Percentiles rank a stretch among this genome's conserved stretches.
Conservation (phyloP, 2,888 invertebrate species). For the Eilema caniola region DNA sequence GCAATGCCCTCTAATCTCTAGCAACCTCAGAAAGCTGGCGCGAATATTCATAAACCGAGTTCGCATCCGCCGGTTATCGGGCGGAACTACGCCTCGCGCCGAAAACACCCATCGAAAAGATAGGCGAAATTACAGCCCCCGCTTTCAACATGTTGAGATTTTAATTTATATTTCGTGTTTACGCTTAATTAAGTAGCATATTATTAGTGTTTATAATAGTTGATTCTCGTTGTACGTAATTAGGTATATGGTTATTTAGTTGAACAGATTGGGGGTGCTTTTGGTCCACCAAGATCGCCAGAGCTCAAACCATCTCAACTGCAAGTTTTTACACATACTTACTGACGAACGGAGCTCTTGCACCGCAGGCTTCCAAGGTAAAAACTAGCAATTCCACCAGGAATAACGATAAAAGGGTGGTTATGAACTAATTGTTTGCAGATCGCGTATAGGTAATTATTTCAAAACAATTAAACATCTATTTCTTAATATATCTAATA, state of each 20-base stretch:
- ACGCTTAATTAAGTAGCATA: background rate
- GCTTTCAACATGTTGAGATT: slow-evolving; percentile 14
- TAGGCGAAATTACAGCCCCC: slow-evolving; percentile 45
- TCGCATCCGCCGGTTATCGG: slow-evolving; percentile 69
- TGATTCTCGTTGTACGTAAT: background rate
- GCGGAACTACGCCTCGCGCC: slow-evolving; percentile 53
- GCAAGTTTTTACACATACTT: too few relatives aligned
- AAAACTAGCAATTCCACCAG: too few relatives aligned
- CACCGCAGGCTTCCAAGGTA: too few relatives aligned
- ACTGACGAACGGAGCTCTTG: too few relatives aligned
- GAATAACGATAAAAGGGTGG: too few relatives aligned
- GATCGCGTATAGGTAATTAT: too few relatives aligned
- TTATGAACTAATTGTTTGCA: too few relatives aligned
- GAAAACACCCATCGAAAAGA: slow-evolving; percentile 44
- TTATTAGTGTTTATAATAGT: background rate
- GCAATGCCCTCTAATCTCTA: slow-evolving; percentile 65
- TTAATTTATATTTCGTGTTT: slow-evolving; percentile 5
- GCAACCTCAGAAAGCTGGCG: slow-evolving; percentile 56
- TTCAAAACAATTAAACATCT: background rate
- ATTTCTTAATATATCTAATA: slow-evolving; percentile 22
- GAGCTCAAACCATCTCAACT: too few relatives aligned
- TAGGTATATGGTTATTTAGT: background rate
- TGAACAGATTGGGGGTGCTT: too few relatives aligned
- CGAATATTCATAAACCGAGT: slow-evolving; percentile 70
- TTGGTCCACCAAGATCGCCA: too few relatives aligned